phyloP scores from a whole-genome alignment of 2,888 invertebrate genomes.

The Pseudolycoriella hygida region DNA sequence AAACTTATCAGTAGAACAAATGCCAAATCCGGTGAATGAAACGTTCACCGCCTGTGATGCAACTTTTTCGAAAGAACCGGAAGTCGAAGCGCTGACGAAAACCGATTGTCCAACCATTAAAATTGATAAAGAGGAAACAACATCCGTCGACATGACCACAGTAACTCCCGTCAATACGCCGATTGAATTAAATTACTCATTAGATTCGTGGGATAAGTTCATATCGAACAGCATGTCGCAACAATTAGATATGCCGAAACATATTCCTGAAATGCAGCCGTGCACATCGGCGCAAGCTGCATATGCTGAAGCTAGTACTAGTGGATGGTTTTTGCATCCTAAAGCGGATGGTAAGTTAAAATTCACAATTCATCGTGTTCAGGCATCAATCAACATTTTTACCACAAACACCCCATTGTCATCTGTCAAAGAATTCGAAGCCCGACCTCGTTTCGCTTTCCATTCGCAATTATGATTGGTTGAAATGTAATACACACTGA shows the following conservation, averaged over 20 bases:
- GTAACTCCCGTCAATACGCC: constrained; percentile 15
- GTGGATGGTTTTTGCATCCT: constrained; percentile 14
- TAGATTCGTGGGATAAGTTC: constrained; percentile 13
- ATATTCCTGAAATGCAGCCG: constrained; percentile 1
- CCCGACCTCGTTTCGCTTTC: too few relatives aligned
- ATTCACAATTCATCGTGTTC: not conserved
- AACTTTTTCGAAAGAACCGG: not conserved
- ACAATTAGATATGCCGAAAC: not conserved
- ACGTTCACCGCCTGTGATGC: not conserved
- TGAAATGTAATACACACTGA: too few relatives aligned
- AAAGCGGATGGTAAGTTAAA: constrained; percentile 4
- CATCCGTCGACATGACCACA: constrained; percentile 14
- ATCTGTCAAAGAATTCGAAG: too few relatives aligned
- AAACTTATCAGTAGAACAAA: too few relatives aligned
- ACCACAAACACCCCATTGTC: not conserved
- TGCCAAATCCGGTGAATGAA: not conserved
- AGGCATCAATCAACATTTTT: not conserved
- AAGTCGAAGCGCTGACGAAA: not conserved
- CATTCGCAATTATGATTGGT: too few relatives aligned
- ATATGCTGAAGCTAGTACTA: not conserved
- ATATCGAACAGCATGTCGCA: constrained; percentile 7
- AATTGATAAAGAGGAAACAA: constrained; percentile 13
- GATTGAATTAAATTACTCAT: constrained; percentile 13
- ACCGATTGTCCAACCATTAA: constrained; percentile 10
- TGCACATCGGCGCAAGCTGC: not conserved